phyloP scores from a whole-genome alignment of 2,113 vertebrate species.

The Loxodonta africana region DNA sequence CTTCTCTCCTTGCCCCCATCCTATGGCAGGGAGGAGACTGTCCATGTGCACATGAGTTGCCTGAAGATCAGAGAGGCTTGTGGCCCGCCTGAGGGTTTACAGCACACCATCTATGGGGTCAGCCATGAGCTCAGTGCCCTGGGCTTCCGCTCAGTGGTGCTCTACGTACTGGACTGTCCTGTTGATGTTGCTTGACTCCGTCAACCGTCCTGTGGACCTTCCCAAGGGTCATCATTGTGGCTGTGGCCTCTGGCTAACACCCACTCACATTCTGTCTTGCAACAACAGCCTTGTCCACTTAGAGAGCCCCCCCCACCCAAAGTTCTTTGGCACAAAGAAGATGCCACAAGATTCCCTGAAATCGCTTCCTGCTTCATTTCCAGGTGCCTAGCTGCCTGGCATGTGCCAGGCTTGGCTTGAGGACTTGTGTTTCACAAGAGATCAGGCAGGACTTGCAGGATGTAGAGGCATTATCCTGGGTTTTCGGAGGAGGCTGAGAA shows the following conservation, averaged over 20 bases:
- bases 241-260: not conserved
- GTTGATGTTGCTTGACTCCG: not conserved
- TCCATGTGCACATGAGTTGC: not conserved
- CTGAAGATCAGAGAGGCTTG: not conserved
- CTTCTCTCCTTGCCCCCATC: not conserved
- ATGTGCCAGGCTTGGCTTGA: constrained; percentile 32
- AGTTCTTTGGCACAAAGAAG: constrained; percentile 31
- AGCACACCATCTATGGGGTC: not conserved
- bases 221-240: not conserved
- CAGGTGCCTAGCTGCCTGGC: constrained; percentile 66
- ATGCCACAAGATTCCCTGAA: constrained; percentile 65
- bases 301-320: not conserved
- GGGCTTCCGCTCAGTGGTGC: not conserved
- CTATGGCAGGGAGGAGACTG: not conserved
- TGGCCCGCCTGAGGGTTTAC: not conserved
- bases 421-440: constrained; percentile 73
- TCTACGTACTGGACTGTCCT: not conserved
- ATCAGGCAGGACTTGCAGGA: constrained; percentile 22
- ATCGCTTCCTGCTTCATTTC: constrained; percentile 36
- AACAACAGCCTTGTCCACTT: not conserved
- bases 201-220: not conserved
- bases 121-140: not conserved
- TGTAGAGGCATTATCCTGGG: not conserved
- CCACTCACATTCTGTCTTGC: not conserved
- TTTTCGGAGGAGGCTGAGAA: not conserved